phyloP scores from a whole-genome alignment of 1,140 invertebrate species.

The Zaprionus gabonicus region DNA sequence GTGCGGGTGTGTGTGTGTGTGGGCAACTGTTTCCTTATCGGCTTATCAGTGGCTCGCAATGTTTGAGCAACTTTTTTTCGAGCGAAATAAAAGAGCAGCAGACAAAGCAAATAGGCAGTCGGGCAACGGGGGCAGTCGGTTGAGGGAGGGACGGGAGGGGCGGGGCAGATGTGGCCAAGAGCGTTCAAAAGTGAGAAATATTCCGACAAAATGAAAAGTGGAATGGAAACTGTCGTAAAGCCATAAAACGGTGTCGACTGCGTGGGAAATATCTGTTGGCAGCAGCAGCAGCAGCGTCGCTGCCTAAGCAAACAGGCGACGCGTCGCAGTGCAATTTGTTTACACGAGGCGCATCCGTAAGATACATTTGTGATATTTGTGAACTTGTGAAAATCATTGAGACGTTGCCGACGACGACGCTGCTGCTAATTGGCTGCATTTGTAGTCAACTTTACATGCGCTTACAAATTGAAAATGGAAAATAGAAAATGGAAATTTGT shows the following conservation, averaged over 20 bases:
- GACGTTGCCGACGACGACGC: conserved; percentile 43
- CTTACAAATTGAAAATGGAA: conserved; percentile 70
- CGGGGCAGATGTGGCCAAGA: conserved; percentile 35
- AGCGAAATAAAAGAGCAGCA: conserved; percentile 47
- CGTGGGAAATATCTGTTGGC: conserved; percentile 72
- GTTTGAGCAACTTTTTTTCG: conserved; percentile 65
- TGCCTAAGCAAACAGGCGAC: conserved; percentile 66
- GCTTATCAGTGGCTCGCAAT: conserved; percentile 54
- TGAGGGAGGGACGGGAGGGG: not conserved
- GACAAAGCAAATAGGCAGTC: conserved; percentile 46
- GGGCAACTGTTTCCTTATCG: conserved; percentile 53
- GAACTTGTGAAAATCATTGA: conserved; percentile 79
- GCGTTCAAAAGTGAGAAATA: conserved; percentile 40
- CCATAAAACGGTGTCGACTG: conserved; percentile 52
- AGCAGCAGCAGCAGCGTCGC: conserved; percentile 19
- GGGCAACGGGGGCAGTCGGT: not conserved
- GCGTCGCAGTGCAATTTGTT: conserved; percentile 61
- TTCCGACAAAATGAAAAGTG: conserved; percentile 32
- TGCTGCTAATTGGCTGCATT: conserved; percentile 76
- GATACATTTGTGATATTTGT: conserved; percentile 75
- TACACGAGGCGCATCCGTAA: conserved; percentile 66
- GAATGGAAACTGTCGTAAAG: conserved; percentile 69
- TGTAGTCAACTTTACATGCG: conserved; percentile 73
- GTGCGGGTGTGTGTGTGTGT: conserved; percentile 10
- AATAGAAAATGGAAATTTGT: conserved; percentile 68